These are phyloP conservation scores for Astyanax mexicanus DNA, from an alignment of 2,797 vertebrate genomes.

Conservation along the genomic window DNA sequence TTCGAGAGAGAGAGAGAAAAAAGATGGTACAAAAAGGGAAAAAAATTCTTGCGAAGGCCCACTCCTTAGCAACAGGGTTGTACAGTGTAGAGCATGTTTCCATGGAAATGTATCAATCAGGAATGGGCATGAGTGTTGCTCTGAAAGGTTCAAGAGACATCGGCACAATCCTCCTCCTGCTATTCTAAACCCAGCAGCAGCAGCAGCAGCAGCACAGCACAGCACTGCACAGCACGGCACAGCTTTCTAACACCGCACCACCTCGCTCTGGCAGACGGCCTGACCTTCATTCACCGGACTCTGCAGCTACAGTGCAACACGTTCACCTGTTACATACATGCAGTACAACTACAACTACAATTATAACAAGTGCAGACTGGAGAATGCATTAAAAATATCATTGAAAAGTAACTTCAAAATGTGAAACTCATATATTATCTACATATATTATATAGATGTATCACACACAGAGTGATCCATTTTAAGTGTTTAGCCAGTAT, in stretches of 20 bases:
- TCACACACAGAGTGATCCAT: too few species aligned
- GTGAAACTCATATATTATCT: too few species aligned
- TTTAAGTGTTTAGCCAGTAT: too few species aligned
- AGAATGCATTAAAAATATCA: too few species aligned
- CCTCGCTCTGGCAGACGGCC: background rate
- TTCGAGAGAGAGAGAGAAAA: constrained; percentile 49
- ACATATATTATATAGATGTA: too few species aligned
- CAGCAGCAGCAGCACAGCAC: constrained; percentile 18
- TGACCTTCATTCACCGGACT: constrained; percentile 1
- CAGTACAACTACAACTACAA: background rate
- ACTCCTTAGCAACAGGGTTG: constrained; percentile 76
- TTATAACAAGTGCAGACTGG: background rate
- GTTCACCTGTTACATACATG: background rate
- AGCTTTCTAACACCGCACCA: constrained; percentile 22
- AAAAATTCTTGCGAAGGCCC: constrained; percentile 76
- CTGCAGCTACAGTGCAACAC: background rate
- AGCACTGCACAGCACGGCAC: constrained; percentile 28
- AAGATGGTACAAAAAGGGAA: constrained; percentile 58
- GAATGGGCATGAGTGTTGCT: constrained; percentile 84
- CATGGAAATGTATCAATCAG: constrained; percentile 92
- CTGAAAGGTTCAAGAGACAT: constrained; percentile 83
- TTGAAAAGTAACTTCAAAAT: too few species aligned
- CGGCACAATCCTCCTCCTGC: constrained; percentile 58
- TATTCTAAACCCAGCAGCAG: constrained; percentile 53
- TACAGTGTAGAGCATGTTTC: constrained; percentile 82